phyloP scores from a whole-genome alignment of 2,888 invertebrate genomes.

The Xanthia icteritia region DNA sequence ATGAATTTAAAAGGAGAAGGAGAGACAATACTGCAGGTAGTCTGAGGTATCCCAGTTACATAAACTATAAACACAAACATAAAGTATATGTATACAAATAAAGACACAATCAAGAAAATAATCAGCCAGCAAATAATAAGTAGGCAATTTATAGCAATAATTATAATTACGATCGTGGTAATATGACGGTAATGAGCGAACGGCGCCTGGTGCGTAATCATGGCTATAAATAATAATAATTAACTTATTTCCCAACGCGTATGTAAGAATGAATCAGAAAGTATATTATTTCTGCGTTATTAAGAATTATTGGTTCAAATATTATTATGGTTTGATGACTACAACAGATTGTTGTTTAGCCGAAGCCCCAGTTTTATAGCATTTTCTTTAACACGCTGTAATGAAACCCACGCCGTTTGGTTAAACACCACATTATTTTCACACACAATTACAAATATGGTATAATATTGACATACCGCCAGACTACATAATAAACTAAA shows the following conservation, averaged over 20 bases:
- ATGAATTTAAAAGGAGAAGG: too few species aligned
- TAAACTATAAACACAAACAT: too few species aligned
- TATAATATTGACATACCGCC: background rate
- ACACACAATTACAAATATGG: too few species aligned
- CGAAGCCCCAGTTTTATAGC: background rate
- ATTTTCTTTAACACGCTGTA: background rate
- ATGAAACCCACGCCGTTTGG: too few species aligned
- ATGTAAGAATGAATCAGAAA: slow-evolving; percentile 10
- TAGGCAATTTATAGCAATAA: slow-evolving; percentile 27
- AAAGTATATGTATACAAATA: too few species aligned
- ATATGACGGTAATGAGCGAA: slow-evolving; percentile 24
- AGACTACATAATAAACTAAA: background rate
- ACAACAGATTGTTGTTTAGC: background rate
- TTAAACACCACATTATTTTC: too few species aligned
- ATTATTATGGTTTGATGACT: background rate
- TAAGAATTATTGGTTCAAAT: background rate
- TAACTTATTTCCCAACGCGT: slow-evolving; percentile 12
- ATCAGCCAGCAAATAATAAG: slow-evolving; percentile 8
- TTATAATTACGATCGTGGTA: slow-evolving; percentile 24
- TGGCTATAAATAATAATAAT: slow-evolving; percentile 33
- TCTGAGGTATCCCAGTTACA: too few species aligned
- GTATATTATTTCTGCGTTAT: slow-evolving; percentile 4
- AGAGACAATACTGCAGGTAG: too few species aligned
- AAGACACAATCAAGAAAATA: background rate
- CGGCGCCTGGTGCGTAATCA: slow-evolving; percentile 20